Conservation (phyloP, 2,113 vertebrate genomes). For the Xenus cinereus region DNA sequence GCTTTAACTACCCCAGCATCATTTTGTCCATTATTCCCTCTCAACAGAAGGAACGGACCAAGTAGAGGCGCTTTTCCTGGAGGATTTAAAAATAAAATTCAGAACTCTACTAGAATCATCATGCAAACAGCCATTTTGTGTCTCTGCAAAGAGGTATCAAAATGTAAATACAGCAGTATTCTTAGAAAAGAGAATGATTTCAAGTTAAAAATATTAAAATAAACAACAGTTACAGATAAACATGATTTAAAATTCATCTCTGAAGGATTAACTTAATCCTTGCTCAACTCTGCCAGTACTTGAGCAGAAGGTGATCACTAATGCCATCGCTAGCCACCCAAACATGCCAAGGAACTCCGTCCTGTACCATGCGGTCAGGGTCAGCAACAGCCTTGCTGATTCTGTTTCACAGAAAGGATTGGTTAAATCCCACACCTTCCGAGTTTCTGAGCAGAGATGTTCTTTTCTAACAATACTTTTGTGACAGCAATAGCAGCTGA, state of each 20-base stretch:
- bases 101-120: neutral
- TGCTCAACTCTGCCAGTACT: neutral
- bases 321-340: neutral
- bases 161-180: slow-evolving; percentile 31
- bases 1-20: slow-evolving; percentile 12
- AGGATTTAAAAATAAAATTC: slow-evolving; percentile 20
- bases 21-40: neutral
- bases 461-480: neutral
- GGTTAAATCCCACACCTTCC: neutral
- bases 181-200: slow-evolving; percentile 27
- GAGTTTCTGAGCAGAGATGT: neutral
- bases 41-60: neutral
- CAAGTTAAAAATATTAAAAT: slow-evolving; percentile 46
- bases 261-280: slow-evolving; percentile 34
- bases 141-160: slow-evolving; percentile 46
- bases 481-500: neutral
- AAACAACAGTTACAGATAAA: slow-evolving; percentile 42
- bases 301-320: neutral
- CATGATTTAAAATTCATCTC: neutral
- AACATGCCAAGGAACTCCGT: neutral
- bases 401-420: neutral
- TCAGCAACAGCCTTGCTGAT: neutral
- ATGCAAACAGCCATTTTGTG: slow-evolving; percentile 3
- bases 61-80: neutral
- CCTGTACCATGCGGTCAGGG: neutral